Evolutionary conservation across 2,113 vertebrate genomes (phyloP).

Genomic region (Pterocles orientalis): DNA sequence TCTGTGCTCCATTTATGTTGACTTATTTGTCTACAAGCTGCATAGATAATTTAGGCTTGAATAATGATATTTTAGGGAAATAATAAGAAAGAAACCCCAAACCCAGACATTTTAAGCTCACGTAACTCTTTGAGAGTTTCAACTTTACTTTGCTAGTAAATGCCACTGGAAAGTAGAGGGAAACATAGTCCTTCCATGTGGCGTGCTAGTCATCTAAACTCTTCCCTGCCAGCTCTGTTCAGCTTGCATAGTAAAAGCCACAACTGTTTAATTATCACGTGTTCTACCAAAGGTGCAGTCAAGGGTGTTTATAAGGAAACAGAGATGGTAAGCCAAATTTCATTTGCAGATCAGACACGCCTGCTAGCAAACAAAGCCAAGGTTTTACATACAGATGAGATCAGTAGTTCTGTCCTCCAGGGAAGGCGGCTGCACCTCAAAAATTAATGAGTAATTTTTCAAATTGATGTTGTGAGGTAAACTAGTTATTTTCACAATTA

Average conservation of each 20-base stretch:
- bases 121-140: neutral
- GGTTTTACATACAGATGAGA: conserved; percentile 52
- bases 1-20: neutral
- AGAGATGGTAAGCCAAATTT: conserved; percentile 41
- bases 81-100: neutral
- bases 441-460: conserved; percentile 64
- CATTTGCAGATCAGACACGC: conserved; percentile 57
- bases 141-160: neutral
- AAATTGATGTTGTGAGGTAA: conserved; percentile 61
- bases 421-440: conserved; percentile 60
- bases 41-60: neutral
- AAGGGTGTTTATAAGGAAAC: conserved; percentile 55
- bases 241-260: neutral
- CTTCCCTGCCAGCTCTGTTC: conserved; percentile 19
- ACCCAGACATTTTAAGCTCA: neutral
- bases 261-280: conserved; percentile 42
- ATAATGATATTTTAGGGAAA: neutral
- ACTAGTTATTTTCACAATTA: conserved; percentile 66
- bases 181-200: neutral
- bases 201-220: neutral
- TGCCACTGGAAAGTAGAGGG: neutral
- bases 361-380: conserved; percentile 54
- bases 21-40: neutral
- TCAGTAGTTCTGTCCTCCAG: conserved; percentile 64
- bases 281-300: conserved; percentile 57